Evolutionary conservation across 37 sponge, comb jelly and placozoan genomes (phyloP), one percentile per base, ranked within the genome.

Genomic region (Oopsacas minuta): DNA sequence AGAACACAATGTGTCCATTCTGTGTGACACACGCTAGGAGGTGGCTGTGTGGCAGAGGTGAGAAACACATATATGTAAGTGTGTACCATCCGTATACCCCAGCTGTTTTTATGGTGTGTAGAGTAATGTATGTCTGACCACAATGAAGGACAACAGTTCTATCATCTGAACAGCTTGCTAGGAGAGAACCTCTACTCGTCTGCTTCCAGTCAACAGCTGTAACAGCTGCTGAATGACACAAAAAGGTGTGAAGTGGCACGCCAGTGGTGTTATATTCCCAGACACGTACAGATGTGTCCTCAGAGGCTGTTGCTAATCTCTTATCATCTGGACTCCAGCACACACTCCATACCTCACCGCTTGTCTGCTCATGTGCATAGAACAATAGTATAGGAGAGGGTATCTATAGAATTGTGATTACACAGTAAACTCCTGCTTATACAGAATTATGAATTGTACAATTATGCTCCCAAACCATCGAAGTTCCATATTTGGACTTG

Each of bases 141-240:
- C 75, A 61, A 12, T 61, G 75, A n/a, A 61, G 3, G 22, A 61
- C 75, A 12, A 61, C 30, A 7, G 75, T 61, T 12, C 75, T 61
- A 34, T 61, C 75, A 34, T 61, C 75, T 12, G 75, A 61, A 61
- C 75, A 61, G 75, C 75, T 61, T 25, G 75, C 75, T 34, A 61
- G 30, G 28, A 61, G 75, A 61, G 75, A 61, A 5, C 75, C 75
- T 3, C 75, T 3, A 12, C 17, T 20, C 22, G 75, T 61, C 28
- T n/a, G 5, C 75, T 61, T 61, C 75, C 75, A 61, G 75, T 61
- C 75, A 7, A 61, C 75, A 61, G 75, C 75, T 61, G 75, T 61
- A 5, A 61, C 75, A 12, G 75, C 75, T 25, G 75, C 75, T 12
- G 75, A 61, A 34, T 61, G 75, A 34, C 75, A 20, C 28, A 3